Conservation (phyloP, 2,888 invertebrate species). For the Poecilus cupreus region DNA sequence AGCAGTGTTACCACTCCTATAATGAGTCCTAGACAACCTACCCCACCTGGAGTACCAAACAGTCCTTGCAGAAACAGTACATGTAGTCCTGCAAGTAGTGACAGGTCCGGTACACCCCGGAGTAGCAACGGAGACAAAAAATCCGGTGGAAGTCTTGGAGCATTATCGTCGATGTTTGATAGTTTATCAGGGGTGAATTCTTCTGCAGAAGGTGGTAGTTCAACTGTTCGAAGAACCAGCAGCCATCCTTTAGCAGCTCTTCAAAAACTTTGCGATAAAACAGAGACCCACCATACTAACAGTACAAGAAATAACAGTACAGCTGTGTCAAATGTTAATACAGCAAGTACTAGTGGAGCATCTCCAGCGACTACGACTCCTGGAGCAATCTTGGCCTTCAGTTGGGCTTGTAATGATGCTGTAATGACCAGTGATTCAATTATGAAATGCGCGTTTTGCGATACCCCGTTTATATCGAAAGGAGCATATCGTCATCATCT, state of each 20-base stretch:
- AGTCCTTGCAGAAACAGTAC: conserved; percentile 80
- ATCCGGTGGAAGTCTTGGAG: conserved; percentile 83
- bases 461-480: conserved; percentile 96
- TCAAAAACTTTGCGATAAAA: conserved; percentile 96
- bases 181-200: conserved; percentile 80
- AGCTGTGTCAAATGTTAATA: conserved; percentile 70
- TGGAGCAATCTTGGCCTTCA: conserved; percentile 91
- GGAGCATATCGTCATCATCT: conserved; percentile 97
- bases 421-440: conserved; percentile 90
- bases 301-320: conserved; percentile 69
- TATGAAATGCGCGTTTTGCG: conserved; percentile 96
- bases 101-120: conserved; percentile 85
- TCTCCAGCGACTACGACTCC: conserved; percentile 77
- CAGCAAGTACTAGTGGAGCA: conserved; percentile 66
- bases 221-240: conserved; percentile 80
- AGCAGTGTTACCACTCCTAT: conserved; percentile 66
- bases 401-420: conserved; percentile 96
- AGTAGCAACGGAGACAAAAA: conserved; percentile 78
- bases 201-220: conserved; percentile 70
- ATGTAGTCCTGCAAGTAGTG: conserved; percentile 84
- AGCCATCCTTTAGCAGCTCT: conserved; percentile 95
- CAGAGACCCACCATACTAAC: conserved; percentile 84
- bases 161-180: conserved; percentile 93
- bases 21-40: conserved; percentile 68
- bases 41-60: conserved; percentile 70